Conservation (phyloP, 2,888 invertebrate genomes). For the Syritta pipiens region DNA sequence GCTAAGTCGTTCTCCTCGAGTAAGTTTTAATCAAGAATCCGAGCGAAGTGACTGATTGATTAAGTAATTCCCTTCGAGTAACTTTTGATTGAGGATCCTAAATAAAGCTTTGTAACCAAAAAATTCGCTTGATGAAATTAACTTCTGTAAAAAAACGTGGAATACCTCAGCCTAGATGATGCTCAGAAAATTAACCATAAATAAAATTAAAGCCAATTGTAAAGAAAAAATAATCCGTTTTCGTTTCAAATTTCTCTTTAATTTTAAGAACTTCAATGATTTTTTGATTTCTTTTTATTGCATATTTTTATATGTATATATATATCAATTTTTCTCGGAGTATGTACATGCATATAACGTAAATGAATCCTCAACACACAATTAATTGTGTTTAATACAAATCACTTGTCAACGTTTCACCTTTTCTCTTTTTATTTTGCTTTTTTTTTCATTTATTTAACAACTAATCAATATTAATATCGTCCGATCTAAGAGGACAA, state of each 20-base stretch:
- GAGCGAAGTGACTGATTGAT: too few relatives aligned
- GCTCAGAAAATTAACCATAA: too few relatives aligned
- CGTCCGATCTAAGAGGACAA: slow-evolving; percentile 19
- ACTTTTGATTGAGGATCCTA: too few relatives aligned
- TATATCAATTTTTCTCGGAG: slow-evolving; percentile 60
- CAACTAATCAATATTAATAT: slow-evolving; percentile 52
- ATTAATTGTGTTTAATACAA: slow-evolving; percentile 52
- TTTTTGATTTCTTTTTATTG: slow-evolving; percentile 38
- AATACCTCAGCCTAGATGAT: too few relatives aligned
- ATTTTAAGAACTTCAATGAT: slow-evolving; percentile 59
- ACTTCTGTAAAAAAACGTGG: too few relatives aligned
- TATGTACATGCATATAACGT: slow-evolving; percentile 64
- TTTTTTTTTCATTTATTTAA: slow-evolving; percentile 20
- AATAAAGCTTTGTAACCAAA: not conserved
- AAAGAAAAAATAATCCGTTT: not conserved
- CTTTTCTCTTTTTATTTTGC: slow-evolving; percentile 1
- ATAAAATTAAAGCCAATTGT: not conserved
- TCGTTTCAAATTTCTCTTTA: slow-evolving; percentile 17
- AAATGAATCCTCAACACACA: slow-evolving; percentile 29
- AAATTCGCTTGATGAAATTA: too few relatives aligned
- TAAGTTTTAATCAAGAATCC: too few relatives aligned
- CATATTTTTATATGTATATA: slow-evolving; percentile 46
- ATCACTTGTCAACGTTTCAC: slow-evolving; percentile 28
- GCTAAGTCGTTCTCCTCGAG: too few relatives aligned
- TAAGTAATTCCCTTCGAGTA: too few relatives aligned